Conservation (phyloP, 1,140 invertebrate species). For the Papilio polytes region DNA sequence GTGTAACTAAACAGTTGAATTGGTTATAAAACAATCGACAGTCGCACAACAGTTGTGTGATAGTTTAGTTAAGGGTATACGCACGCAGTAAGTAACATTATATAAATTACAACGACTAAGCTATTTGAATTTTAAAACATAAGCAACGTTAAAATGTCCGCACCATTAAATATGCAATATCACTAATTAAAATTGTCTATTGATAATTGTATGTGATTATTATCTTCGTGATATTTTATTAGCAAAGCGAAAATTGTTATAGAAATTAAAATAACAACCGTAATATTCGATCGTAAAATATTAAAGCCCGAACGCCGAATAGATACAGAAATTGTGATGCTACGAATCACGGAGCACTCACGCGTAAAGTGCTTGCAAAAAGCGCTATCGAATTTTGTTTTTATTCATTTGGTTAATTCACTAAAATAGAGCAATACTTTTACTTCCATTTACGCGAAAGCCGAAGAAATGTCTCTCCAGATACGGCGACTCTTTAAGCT, state of each 20-base stretch:
- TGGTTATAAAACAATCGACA: too few relatives aligned
- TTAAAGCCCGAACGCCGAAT: constrained; percentile 31
- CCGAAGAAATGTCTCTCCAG: constrained; percentile 48
- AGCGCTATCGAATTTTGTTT: constrained; percentile 59
- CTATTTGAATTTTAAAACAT: too few relatives aligned
- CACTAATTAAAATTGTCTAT: too few relatives aligned
- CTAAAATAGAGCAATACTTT: constrained; percentile 64
- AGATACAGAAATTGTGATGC: constrained; percentile 55
- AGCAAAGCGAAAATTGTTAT: neutral
- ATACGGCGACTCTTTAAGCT: constrained; percentile 46
- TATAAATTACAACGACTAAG: too few relatives aligned
- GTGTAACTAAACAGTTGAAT: too few relatives aligned
- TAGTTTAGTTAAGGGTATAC: too few relatives aligned
- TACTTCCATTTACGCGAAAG: constrained; percentile 71
- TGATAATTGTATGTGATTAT: too few relatives aligned
- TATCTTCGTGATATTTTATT: neutral
- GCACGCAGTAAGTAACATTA: too few relatives aligned
- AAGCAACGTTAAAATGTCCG: constrained; percentile 29
- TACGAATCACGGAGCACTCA: constrained; percentile 73
- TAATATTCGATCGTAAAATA: neutral
- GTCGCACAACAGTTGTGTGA: too few relatives aligned
- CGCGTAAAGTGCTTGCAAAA: constrained; percentile 73
- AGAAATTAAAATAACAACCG: neutral
- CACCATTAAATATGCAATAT: constrained; percentile 43
- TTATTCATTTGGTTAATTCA: constrained; percentile 73